A percentile compares a stretch with the other conserved stretches of the same genome.
phyloP scores from a whole-genome alignment of 2,113 vertebrate species.

The Hassar affinis region DNA sequence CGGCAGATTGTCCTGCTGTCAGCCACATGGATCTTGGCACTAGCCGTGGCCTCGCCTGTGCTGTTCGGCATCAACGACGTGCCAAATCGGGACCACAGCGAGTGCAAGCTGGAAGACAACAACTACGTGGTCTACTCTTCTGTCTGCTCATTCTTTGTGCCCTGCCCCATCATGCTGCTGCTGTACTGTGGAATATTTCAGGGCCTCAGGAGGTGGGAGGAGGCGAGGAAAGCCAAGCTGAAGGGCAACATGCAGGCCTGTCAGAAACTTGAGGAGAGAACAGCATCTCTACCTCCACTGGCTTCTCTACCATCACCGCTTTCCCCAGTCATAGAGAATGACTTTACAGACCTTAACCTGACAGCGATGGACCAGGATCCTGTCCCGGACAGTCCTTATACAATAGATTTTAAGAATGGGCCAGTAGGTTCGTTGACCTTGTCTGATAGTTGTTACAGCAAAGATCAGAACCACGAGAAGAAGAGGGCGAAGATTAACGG shows the following conservation, averaged over 20 bases:
- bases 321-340: slow-evolving; percentile 63
- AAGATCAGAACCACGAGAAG: slow-evolving; percentile 52
- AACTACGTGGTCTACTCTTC: slow-evolving; percentile 90
- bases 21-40: slow-evolving; percentile 87
- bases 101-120: slow-evolving; percentile 88
- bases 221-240: slow-evolving; percentile 80
- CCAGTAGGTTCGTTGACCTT: slow-evolving; percentile 70
- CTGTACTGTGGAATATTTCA: slow-evolving; percentile 93
- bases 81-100: slow-evolving; percentile 75
- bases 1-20: slow-evolving; percentile 83
- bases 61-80: slow-evolving; percentile 89
- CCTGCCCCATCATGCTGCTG: slow-evolving; percentile 91
- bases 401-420: slow-evolving; percentile 57
- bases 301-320: slow-evolving; percentile 63
- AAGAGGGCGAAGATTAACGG: slow-evolving; percentile 84
- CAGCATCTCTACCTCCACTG: slow-evolving; percentile 61
- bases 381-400: slow-evolving; percentile 37
- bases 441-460: slow-evolving; percentile 67
- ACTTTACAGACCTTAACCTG: slow-evolving; percentile 39
- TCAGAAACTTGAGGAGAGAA: slow-evolving; percentile 66
- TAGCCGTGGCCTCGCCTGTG: slow-evolving; percentile 88
- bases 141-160: slow-evolving; percentile 94
- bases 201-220: slow-evolving; percentile 85
- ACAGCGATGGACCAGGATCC: slow-evolving; percentile 57
- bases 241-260: slow-evolving; percentile 72